Percentiles rank a stretch among this genome's conserved stretches.
phyloP scores from a whole-genome alignment of 2,888 invertebrate species.

The Philhelius pedissequus region DNA sequence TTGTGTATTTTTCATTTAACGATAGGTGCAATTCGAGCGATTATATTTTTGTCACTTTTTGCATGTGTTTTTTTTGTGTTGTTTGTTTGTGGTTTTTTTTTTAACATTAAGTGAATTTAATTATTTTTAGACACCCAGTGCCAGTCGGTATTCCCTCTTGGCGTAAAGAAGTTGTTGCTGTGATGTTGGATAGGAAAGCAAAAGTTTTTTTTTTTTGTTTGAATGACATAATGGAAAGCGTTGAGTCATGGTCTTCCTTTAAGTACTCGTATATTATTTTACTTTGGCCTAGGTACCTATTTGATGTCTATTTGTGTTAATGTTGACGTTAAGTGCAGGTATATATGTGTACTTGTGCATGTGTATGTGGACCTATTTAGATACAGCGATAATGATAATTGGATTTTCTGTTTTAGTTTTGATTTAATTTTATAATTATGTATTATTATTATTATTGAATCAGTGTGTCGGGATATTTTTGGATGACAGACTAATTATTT shows the following conservation, averaged over 20 bases:
- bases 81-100: background rate
- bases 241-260: constrained; percentile 51
- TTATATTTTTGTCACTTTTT: constrained; percentile 46
- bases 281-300: background rate
- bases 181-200: constrained; percentile 18
- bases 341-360: background rate
- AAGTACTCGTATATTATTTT: constrained; percentile 10
- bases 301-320: constrained; percentile 30
- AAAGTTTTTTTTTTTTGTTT: background rate
- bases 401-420: background rate
- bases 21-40: constrained; percentile 40
- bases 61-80: constrained; percentile 31
- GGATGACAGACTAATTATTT: too few relatives aligned
- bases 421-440: background rate
- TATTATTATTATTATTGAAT: background rate
- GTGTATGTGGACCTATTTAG: background rate
- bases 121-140: constrained; percentile 49
- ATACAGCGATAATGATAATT: background rate
- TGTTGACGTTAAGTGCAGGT: constrained; percentile 48
- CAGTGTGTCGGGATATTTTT: constrained; percentile 18
- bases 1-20: background rate
- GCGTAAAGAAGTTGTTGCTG: constrained; percentile 4
- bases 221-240: constrained; percentile 57
- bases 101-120: constrained; percentile 55
- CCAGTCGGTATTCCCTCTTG: constrained; percentile 1